A percentile compares a stretch with the other conserved stretches of the same genome.
These are phyloP conservation scores for Junco hyemalis DNA, from an alignment of 2,113 vertebrate genomes.

Conservation along the genomic window DNA sequence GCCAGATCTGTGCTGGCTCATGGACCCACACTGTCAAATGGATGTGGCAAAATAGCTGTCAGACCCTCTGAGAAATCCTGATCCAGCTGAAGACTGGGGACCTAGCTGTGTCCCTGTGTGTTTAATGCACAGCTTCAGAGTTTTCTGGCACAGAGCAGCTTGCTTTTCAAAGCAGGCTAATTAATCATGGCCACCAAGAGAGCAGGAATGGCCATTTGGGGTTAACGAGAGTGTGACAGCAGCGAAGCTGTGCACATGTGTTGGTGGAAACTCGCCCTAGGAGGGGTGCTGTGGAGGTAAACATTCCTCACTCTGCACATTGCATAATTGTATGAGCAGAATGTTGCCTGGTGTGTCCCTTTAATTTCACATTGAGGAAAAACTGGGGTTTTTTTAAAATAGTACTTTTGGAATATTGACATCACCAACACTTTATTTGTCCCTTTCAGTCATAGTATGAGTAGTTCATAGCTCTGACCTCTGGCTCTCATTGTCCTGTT, in stretches of 20 bases:
- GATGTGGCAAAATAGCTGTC: not conserved
- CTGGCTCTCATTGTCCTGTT: not conserved
- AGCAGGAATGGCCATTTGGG: accelerated
- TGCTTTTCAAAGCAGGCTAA: not conserved
- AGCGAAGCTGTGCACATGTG: not conserved
- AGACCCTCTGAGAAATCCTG: not conserved
- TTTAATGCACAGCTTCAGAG: not conserved
- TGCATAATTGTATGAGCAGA: not conserved
- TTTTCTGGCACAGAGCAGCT: not conserved
- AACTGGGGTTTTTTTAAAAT: accelerated
- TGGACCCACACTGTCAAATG: accelerated
- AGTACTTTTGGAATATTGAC: not conserved
- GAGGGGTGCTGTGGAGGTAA: not conserved
- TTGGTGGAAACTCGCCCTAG: not conserved
- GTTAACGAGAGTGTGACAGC: not conserved
- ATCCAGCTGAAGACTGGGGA: not conserved
- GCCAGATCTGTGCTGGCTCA: accelerated
- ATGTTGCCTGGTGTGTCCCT: not conserved
- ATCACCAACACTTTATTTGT: not conserved
- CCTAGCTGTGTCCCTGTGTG: not conserved
- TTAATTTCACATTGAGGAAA: not conserved
- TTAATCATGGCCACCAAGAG: not conserved
- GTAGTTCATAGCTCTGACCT: not conserved
- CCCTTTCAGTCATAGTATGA: accelerated
- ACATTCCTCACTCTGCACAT: not conserved